A percentile compares a stretch with the other conserved stretches of the same genome.
Evolutionary conservation across 2,797 vertebrate species (phyloP).

Genomic region (Brachyalestes nurse): DNA sequence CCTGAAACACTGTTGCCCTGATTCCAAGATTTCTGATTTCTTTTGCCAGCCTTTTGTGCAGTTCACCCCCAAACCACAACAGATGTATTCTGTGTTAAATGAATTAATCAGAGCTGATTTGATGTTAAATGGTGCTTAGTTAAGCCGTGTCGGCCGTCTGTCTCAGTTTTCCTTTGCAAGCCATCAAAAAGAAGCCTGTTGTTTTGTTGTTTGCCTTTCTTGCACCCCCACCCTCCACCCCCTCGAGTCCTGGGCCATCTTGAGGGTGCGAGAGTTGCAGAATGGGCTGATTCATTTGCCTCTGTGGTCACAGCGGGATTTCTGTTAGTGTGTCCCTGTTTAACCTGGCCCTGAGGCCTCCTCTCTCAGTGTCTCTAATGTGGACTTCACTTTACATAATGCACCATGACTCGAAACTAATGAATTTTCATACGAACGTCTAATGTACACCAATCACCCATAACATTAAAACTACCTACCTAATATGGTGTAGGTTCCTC

Average conservation of each 20-base stretch:
- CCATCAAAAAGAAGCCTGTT: slow-evolving; percentile 6
- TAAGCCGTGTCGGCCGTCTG: background rate
- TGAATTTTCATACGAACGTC: slow-evolving; percentile 16
- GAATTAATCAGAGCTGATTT: background rate
- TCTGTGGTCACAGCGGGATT: slow-evolving; percentile 12
- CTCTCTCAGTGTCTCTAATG: background rate
- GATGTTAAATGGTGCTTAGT: background rate
- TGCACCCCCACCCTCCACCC: background rate
- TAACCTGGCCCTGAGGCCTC: slow-evolving; percentile 20
- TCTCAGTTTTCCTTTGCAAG: background rate
- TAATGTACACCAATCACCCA: background rate
- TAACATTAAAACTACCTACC: too few relatives aligned
- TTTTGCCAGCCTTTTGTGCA: background rate
- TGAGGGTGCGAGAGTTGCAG: background rate
- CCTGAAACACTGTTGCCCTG: background rate
- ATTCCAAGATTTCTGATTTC: background rate
- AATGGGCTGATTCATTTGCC: slow-evolving; percentile 25
- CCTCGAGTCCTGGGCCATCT: slow-evolving; percentile 5
- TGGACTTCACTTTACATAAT: slow-evolving; percentile 4
- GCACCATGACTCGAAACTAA: slow-evolving; percentile 25
- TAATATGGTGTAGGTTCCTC: too few relatives aligned
- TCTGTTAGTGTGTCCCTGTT: slow-evolving; percentile 37
- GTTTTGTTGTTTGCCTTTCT: background rate
- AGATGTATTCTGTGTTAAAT: background rate
- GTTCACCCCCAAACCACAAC: background rate